Evolutionary conservation across 2,113 vertebrate genomes (phyloP).

Genomic region (Psophia crepitans): DNA sequence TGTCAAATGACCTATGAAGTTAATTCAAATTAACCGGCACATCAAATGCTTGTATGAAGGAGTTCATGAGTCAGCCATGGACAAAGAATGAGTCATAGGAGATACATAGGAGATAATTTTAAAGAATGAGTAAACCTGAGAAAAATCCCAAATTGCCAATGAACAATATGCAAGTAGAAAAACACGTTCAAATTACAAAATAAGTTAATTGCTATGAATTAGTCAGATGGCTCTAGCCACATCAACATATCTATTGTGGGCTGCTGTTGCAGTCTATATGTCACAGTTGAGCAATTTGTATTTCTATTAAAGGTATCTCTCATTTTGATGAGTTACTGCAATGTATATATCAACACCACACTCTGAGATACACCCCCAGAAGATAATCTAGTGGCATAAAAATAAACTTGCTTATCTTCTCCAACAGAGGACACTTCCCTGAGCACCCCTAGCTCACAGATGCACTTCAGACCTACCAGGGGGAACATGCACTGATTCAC

Average conservation of each 20-base stretch:
- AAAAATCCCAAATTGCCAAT: conserved; percentile 36
- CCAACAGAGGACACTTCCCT: not conserved
- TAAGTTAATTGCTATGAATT: conserved; percentile 37
- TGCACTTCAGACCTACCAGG: not conserved
- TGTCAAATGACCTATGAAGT: not conserved
- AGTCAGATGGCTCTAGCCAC: conserved; percentile 40
- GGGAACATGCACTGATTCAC: not conserved
- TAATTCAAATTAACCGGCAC: not conserved
- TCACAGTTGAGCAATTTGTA: not conserved
- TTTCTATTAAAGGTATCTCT: conserved; percentile 10
- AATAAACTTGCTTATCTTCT: not conserved
- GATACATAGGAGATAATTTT: conserved; percentile 13
- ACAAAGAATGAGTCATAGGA: conserved; percentile 49
- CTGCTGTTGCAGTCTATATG: not conserved
- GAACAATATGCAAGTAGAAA: conserved; percentile 44
- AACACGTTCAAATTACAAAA: conserved; percentile 42
- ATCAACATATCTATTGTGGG: conserved; percentile 7
- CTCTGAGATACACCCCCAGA: not conserved
- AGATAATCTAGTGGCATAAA: not conserved
- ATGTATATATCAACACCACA: not conserved
- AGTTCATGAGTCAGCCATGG: conserved; percentile 13
- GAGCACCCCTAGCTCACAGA: not conserved
- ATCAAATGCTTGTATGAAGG: not conserved
- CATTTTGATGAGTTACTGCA: not conserved
- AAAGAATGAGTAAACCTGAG: conserved; percentile 43